Evolutionary conservation across 2,797 vertebrate species (phyloP).

Genomic region (Fratercula arctica): DNA sequence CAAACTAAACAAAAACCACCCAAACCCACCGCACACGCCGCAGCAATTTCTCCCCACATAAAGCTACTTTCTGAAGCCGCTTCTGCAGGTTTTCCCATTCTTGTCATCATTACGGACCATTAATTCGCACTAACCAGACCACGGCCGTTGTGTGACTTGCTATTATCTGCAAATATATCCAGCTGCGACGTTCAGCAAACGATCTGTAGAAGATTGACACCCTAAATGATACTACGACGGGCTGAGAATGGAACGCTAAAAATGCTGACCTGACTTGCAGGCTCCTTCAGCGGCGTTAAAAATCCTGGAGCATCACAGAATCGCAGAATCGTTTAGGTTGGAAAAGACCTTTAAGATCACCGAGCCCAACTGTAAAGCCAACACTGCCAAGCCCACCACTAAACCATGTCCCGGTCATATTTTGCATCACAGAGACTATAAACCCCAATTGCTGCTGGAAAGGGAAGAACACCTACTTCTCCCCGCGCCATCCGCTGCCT

Average conservation of each 20-base stretch:
- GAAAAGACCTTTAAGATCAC: neutral
- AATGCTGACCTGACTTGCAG: no score
- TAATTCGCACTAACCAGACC: neutral
- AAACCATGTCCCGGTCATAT: neutral
- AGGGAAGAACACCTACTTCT: neutral
- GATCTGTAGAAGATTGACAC: neutral
- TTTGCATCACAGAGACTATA: neutral
- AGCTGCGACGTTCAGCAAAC: rapidly evolving
- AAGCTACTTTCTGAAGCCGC: neutral
- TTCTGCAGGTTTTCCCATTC: neutral
- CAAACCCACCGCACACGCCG: neutral
- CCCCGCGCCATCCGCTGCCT: neutral
- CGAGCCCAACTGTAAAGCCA: no score
- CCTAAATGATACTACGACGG: rapidly evolving
- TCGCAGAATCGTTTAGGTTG: neutral
- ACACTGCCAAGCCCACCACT: neutral
- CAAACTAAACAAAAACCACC: neutral
- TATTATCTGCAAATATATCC: neutral
- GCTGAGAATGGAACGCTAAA: neutral
- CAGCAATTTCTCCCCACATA: no score
- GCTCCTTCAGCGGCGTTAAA: neutral
- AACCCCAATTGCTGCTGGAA: neutral
- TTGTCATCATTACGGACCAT: neutral
- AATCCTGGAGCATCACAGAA: neutral
- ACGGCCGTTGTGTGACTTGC: neutral